These are phyloP conservation scores for Triplophysa yarkandensis DNA, from an alignment of 2,797 vertebrate species.

Conservation along the genomic window DNA sequence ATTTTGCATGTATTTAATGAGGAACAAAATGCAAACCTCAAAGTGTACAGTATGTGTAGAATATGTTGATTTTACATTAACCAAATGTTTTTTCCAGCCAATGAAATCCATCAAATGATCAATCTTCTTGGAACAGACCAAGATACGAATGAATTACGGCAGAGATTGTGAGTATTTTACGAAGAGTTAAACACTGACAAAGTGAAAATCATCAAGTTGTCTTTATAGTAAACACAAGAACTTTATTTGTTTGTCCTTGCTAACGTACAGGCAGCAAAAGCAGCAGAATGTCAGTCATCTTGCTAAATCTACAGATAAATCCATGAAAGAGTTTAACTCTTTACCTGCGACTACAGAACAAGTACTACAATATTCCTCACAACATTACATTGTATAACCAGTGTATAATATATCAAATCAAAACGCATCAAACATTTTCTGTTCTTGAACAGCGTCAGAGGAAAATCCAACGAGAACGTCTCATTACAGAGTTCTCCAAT, in stretches of 20 bases:
- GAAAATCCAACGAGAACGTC: constrained; percentile 91
- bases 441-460: constrained; percentile 83
- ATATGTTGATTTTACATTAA: not conserved
- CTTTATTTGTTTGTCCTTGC: constrained; percentile 45
- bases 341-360: constrained; percentile 87
- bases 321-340: constrained; percentile 76
- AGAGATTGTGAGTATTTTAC: constrained; percentile 84
- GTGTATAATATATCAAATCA: not conserved
- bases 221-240: not conserved
- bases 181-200: not conserved
- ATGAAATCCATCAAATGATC: constrained; percentile 88
- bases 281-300: constrained; percentile 90
- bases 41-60: not conserved
- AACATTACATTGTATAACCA: not conserved
- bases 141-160: constrained; percentile 82
- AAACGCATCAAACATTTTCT: not conserved
- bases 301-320: constrained; percentile 87
- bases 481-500: constrained; percentile 90
- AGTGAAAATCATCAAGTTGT: not conserved
- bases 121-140: constrained; percentile 86
- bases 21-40: not conserved
- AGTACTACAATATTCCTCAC: constrained; percentile 79
- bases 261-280: constrained; percentile 85
- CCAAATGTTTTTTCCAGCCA: constrained; percentile 70
- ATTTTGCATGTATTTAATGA: not conserved